A percentile compares a stretch with the other conserved stretches of the same genome.
Conservation (phyloP, 2,113 vertebrate species). For the Delphinapterus leucas region DNA sequence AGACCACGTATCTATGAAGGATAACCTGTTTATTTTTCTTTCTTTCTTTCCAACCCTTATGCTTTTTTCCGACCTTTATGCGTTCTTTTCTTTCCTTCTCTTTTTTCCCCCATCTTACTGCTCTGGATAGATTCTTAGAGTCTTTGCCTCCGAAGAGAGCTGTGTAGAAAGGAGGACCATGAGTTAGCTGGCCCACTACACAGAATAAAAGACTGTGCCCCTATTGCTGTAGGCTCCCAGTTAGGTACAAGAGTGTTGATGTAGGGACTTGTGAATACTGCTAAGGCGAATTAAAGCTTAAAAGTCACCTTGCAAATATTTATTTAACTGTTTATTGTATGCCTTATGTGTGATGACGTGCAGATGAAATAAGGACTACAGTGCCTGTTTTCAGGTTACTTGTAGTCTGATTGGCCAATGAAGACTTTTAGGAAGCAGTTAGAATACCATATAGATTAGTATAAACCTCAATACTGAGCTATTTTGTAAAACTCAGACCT, state of each 20-base stretch:
- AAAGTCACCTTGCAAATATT: neutral
- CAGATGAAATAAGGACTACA: neutral
- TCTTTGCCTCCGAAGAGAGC: neutral
- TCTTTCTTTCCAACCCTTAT: neutral
- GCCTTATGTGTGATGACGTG: neutral
- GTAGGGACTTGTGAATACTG: neutral
- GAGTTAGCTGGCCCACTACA: neutral
- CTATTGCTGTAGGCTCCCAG: neutral
- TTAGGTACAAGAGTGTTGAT: neutral
- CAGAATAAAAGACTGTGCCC: neutral
- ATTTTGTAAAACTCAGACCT: neutral
- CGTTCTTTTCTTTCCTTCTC: accelerated
- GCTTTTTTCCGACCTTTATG: neutral
- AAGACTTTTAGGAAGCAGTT: neutral
- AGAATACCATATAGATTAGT: neutral
- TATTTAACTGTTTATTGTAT: neutral
- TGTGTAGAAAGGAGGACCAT: neutral
- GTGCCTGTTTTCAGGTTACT: neutral
- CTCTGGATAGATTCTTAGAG: neutral
- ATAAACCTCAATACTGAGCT: neutral
- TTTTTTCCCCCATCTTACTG: neutral
- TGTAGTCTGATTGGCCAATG: neutral
- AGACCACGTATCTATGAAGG: neutral
- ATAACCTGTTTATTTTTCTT: conserved; percentile 3
- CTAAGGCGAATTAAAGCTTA: neutral